Evolutionary conservation across 2,888 invertebrate species (phyloP), one percentile per base, ranked within the genome.

Genomic region (Harpalus rufipes): DNA sequence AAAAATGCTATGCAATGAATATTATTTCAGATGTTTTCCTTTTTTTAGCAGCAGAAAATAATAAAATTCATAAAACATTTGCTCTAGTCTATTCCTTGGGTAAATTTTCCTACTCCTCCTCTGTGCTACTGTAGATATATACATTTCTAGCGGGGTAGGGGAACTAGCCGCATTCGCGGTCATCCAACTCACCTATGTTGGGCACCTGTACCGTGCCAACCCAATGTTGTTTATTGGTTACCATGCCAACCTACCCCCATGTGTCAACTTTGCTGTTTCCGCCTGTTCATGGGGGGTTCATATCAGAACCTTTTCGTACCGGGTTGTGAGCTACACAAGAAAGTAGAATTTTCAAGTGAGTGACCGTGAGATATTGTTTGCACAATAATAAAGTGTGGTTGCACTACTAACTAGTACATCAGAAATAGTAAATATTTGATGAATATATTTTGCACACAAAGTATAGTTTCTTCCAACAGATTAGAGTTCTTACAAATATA

Each of bases 151-250:
- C 1, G 72, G 44, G 18, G 72, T 1, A 44, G 72, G 72, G 58
- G 78, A 21, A 51, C 51, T 25, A 78, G 65, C 84, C 84, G 78
- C 78, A 84, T 84, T 83, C 74, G 85, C 84, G 79, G 81, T 79
- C 82, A 84, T 81, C 84, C 78, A 72, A 83, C 85, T 81, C 82
- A 32, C 44, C 56, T 78, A 80, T 82, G 51, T 18, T 39, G 18
- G n/a, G 32, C 82, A 74, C 82, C 74, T 83, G 74, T 76, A 83
- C 74, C 72, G 10, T 51, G 74, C 59, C 51, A 86, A 86, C 85
- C 74, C 85, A 80, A 82, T 88, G 87, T 88, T 88, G 88, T 89
- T 88, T 88, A 88, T 87, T 74, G 68, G 89, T 88, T 87, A 84
- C 88, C 88, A 88, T 88, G 87, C 87, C 86, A 87, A 89, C 88